Evolutionary conservation across 2,797 vertebrate genomes (phyloP).

Genomic region (Xenops minutus): DNA sequence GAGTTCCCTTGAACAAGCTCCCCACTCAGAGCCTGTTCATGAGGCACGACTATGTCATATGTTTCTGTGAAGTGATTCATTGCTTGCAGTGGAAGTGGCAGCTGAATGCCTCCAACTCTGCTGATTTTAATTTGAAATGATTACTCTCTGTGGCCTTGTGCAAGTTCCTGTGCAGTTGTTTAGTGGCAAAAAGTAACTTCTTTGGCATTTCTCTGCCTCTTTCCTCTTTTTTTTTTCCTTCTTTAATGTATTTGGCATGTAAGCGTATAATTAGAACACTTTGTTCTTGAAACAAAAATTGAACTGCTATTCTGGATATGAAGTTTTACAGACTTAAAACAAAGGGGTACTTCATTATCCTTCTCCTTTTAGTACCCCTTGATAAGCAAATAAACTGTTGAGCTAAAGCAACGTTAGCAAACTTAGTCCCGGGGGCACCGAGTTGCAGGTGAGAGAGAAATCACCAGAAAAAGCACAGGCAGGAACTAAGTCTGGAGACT

Average conservation of each 20-base stretch:
- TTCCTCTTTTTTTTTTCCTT: not conserved
- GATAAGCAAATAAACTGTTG: not conserved
- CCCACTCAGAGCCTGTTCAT: not conserved
- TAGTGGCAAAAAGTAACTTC: constrained; percentile 19
- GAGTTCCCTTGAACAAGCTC: not conserved
- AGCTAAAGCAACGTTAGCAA: not conserved
- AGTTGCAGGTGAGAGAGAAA: not conserved
- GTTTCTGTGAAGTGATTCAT: constrained; percentile 50
- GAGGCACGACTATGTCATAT: constrained; percentile 30
- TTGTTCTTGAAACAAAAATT: not conserved
- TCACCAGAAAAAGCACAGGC: not conserved
- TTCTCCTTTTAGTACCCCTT: not conserved
- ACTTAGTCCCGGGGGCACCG: not conserved
- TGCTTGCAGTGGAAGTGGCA: constrained; percentile 25
- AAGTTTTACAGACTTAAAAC: not conserved
- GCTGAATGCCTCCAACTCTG: not conserved
- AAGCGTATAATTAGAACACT: not conserved
- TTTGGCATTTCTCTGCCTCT: not conserved
- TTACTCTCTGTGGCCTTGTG: constrained; percentile 17
- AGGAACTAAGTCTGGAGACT: not conserved
- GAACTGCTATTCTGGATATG: not conserved
- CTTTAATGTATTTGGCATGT: not conserved
- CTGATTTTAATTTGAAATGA: constrained; percentile 25
- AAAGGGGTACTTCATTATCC: not conserved
- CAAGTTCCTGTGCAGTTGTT: constrained; percentile 50